These are phyloP conservation scores for Chionis minor DNA, from an alignment of 2,113 vertebrate species.

Conservation along the genomic window DNA sequence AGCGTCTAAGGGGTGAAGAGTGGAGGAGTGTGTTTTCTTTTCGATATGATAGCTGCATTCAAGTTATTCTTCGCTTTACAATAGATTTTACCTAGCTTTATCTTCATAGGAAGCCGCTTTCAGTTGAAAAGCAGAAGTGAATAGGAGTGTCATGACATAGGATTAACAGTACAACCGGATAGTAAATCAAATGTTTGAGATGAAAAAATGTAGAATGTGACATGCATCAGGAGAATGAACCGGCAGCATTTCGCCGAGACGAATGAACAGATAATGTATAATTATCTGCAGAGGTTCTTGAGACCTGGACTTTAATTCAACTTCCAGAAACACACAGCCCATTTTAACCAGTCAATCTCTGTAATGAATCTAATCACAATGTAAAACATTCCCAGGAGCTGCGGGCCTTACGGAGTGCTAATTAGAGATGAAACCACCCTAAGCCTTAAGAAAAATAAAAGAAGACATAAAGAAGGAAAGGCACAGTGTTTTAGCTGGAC, in stretches of 20 bases:
- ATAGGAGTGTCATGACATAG: conserved; percentile 97
- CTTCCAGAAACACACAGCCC: conserved; percentile 39
- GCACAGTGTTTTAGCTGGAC: background rate
- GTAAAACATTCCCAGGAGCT: conserved; percentile 2
- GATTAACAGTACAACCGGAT: conserved; percentile 93
- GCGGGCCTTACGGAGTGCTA: background rate
- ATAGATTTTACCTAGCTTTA: conserved; percentile 99
- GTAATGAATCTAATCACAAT: conserved; percentile 5
- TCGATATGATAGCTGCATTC: conserved; percentile 81
- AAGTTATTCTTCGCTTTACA: conserved; percentile 85
- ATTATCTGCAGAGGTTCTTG: conserved; percentile 51
- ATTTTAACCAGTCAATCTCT: conserved; percentile 20
- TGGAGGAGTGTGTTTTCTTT: conserved; percentile 81
- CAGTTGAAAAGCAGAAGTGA: conserved; percentile 95
- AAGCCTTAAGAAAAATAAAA: background rate
- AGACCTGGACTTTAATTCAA: conserved; percentile 37
- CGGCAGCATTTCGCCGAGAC: conserved; percentile 74
- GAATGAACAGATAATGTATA: conserved; percentile 32
- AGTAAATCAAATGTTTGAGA: conserved; percentile 98
- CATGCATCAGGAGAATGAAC: conserved; percentile 85
- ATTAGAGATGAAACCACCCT: background rate
- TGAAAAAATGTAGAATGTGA: conserved; percentile 90
- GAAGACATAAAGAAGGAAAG: background rate
- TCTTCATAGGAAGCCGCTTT: conserved; percentile 96
- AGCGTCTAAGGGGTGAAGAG: conserved; percentile 75